phyloP scores from a whole-genome alignment of 2,888 invertebrate species.

The Calliphora vomitoria region DNA sequence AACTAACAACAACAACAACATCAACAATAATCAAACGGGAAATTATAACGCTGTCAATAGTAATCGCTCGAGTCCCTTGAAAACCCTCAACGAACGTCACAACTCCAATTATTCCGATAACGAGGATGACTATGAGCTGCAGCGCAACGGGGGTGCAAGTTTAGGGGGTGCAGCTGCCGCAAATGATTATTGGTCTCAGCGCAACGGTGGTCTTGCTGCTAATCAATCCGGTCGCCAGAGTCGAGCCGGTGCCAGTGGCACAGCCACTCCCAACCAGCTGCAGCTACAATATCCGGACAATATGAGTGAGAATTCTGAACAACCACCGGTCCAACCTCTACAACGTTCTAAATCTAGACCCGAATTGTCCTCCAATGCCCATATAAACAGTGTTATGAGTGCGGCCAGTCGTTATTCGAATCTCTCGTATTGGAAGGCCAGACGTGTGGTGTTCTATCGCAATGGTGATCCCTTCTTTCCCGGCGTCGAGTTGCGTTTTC shows the following conservation, averaged over 20 bases:
- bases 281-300: conserved; percentile 85
- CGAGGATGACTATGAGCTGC: conserved; percentile 79
- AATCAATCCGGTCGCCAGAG: conserved; percentile 69
- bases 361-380: conserved; percentile 80
- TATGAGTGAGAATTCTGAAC: conserved; percentile 87
- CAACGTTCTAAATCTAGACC: conserved; percentile 84
- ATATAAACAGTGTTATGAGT: conserved; percentile 83
- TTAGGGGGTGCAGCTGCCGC: conserved; percentile 66
- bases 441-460: conserved; percentile 94
- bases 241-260: conserved; percentile 71
- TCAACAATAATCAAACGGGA: conserved; percentile 51
- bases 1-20: conserved; percentile 29
- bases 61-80: conserved; percentile 79
- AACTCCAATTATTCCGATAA: conserved; percentile 76
- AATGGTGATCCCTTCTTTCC: conserved; percentile 97
- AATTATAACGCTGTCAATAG: conserved; percentile 70
- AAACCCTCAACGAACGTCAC: conserved; percentile 73
- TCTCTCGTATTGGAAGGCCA: conserved; percentile 94
- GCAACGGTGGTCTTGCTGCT: conserved; percentile 78
- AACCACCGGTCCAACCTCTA: conserved; percentile 83
- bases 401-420: conserved; percentile 89
- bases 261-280: conserved; percentile 77
- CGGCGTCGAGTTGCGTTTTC: conserved; percentile 94
- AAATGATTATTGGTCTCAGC: conserved; percentile 78
- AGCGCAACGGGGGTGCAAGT: conserved; percentile 67